Conservation (phyloP, 1,140 invertebrate genomes). For the Pentalonia nigronervosa region DNA sequence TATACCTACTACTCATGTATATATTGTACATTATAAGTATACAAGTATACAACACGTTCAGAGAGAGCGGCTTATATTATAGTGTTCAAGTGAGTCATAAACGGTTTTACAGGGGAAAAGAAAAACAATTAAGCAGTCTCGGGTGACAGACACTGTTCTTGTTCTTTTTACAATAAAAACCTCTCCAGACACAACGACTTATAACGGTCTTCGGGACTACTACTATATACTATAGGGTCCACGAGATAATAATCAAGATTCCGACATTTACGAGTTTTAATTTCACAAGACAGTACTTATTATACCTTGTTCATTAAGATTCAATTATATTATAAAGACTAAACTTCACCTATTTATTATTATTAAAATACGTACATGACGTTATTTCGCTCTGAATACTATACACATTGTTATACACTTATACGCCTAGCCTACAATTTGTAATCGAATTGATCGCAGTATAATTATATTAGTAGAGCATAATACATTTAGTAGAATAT, state of each 20-base stretch:
- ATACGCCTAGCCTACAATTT: background rate
- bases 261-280: background rate
- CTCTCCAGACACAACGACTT: background rate
- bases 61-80: background rate
- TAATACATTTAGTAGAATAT: background rate
- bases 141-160: constrained; percentile 30
- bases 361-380: background rate
- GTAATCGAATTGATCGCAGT: background rate
- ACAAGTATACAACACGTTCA: background rate
- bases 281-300: background rate
- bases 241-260: background rate
- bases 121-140: background rate
- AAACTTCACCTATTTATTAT: background rate
- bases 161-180: background rate
- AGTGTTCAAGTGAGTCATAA: background rate
- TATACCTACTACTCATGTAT: background rate
- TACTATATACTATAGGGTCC: background rate
- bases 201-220: background rate
- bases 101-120: background rate
- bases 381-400: background rate
- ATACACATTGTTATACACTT: background rate
- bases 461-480: background rate
- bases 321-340: background rate
- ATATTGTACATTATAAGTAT: background rate
- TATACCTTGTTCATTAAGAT: background rate